Evolutionary conservation across 1,140 invertebrate species (phyloP), one percentile per base, ranked within the genome.

Genomic region (Ceratosolen fusciceps): DNA sequence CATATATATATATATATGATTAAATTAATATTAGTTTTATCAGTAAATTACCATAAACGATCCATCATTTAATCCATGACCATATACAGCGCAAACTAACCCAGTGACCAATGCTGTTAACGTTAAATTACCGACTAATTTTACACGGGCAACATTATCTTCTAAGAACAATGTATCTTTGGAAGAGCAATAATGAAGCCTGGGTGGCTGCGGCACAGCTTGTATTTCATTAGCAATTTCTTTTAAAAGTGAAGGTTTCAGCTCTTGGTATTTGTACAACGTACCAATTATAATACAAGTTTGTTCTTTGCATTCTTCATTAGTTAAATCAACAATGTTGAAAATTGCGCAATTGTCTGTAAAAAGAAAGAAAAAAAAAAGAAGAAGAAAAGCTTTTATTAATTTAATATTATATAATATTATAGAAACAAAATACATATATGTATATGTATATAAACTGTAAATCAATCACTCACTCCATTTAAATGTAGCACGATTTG

Each of bases 201-300:
- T 92, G 49, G 90, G 86, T 39, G 95, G 95, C 86, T 96, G 95
- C 1, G 94, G 93, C 65, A 95, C 90, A 39, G 98, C 87, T 89
- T 97, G 94, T 84, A 97, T 93, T 87, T 98, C 95, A 88, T 97
- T 95, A 68, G 95, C 94, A 7, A 99, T 93, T 90, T 98, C 96
- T 86, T 96, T 97, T 31, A 99, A 88, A 86, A 99, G 96, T 82
- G 96, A 98, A 21, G 97, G 97, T 87, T 98, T 98, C 43, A 97
- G 90, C 87, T 95, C 93, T 91, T 98, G 98, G 84, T 97, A 93
- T 90, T 98, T 99, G 86, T 96, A 99, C 19, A 98, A 86, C 5
- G 97, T 98, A 43, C 98, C 98, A 85, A 98, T 94, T 43, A 98
- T 91, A 67, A 97, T 89, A 86, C 95, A 95, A 54, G 72, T 74